Conservation (phyloP, 2,888 invertebrate genomes). For the Mythimna ferrago region DNA sequence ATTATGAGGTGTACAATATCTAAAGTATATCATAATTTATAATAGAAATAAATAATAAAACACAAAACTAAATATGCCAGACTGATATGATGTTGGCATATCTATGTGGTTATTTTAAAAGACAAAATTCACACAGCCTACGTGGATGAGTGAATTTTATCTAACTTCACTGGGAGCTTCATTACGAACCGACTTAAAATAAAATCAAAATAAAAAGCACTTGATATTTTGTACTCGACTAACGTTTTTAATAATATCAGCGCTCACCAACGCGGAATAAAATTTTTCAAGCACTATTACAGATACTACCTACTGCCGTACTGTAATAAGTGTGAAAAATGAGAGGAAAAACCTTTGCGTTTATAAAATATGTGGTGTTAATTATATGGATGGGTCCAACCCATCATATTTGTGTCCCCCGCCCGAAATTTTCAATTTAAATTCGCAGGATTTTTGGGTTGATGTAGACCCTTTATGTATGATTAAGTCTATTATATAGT, state of each 20-base stretch:
- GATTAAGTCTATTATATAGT: conserved; percentile 19
- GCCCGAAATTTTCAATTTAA: conserved; percentile 40
- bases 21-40: no score
- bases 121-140: neutral
- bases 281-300: conserved; percentile 16
- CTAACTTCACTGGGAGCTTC: no score
- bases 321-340: conserved; percentile 32
- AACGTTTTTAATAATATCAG: conserved; percentile 18
- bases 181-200: conserved; percentile 2
- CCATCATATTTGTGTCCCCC: conserved; percentile 27
- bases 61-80: no score
- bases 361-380: conserved; percentile 46
- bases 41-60: no score
- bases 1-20: no score
- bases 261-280: conserved; percentile 13
- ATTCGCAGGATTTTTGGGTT: conserved; percentile 20
- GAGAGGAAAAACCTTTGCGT: conserved; percentile 26
- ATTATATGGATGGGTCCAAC: conserved; percentile 35
- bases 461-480: neutral
- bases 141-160: no score
- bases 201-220: conserved; percentile 22
- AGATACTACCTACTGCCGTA: conserved; percentile 30
- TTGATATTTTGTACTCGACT: conserved; percentile 21
- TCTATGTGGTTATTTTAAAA: no score
- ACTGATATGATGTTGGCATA: no score